Evolutionary conservation across 2,888 invertebrate genomes (phyloP), one percentile per base, ranked within the genome.

Genomic region (Aporophyla lueneburgensis): DNA sequence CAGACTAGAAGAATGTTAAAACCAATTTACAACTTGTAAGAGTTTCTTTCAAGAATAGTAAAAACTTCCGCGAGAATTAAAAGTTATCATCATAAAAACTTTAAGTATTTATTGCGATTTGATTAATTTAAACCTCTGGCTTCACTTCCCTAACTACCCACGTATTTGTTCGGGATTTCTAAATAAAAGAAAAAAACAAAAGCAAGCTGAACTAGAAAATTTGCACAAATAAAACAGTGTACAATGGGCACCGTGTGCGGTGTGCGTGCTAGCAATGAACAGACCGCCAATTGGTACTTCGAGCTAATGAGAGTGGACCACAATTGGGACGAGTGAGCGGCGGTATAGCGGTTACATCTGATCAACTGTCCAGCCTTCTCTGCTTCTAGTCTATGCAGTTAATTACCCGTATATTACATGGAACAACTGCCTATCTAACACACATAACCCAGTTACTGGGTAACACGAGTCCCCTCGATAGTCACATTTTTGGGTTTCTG

Each of bases 1-100:
- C n/a, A n/a, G n/a, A n/a, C n/a, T n/a, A n/a, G n/a, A 66, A 58
- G 51, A 53, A 62, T 56, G 14, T 74, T 56, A 51, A n/a, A 78
- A 54, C 40, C 51, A 56, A 67, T 74, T 67, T 67, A 62, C 27
- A 16, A 12, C 43, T 62, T 62, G 27, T 43, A 54, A 75, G 27
- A 43, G 43, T 61, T 59, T 54, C 40, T 54, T 59, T 61, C 7
- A 10, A 10, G 6, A 21, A 51, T 27, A 5, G 43, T 27, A 10
- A 69, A 69, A 54, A 10, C 14, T 33, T 77, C 14, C 5, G 33
- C 51, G 16, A 43, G 43, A 43, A 9, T 43, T 43, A 9, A 43
- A 43, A 43, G 43, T 43, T 7, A 9, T 9, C n/a, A 66, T 5
- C 33, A 16, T 16, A 5, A 21, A 27, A 9, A 27, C 16, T 58